phyloP scores from a whole-genome alignment of 2,888 invertebrate genomes.

The Sesia apiformis region DNA sequence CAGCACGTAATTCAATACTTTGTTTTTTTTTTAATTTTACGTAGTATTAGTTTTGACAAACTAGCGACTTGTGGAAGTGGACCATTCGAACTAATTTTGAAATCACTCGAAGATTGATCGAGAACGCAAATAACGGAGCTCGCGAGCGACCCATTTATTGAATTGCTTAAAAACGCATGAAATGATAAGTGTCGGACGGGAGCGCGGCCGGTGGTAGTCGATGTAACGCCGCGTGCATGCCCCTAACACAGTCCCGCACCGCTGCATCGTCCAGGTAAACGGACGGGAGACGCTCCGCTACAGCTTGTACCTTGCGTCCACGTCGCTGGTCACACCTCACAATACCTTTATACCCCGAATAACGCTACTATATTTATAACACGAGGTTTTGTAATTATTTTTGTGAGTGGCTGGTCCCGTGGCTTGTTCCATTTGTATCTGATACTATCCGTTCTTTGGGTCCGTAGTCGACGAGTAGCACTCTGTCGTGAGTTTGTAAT shows the following conservation, averaged over 20 bases:
- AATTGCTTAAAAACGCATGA: not conserved
- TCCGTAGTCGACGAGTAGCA: constrained; percentile 7
- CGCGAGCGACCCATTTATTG: too few species aligned
- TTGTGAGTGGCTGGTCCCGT: constrained; percentile 1
- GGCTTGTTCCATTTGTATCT: constrained; percentile 12
- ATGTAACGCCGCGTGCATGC: constrained; percentile 13
- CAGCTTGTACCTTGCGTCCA: constrained; percentile 13
- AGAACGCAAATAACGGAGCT: too few species aligned
- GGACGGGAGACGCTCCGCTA: constrained; percentile 7
- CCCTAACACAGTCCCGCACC: constrained; percentile 11
- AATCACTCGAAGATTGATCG: too few species aligned
- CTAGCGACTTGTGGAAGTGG: too few species aligned
- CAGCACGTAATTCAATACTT: too few species aligned
- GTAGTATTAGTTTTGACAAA: too few species aligned
- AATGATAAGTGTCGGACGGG: not conserved
- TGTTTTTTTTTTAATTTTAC: too few species aligned
- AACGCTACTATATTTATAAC: not conserved
- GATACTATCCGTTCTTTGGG: constrained; percentile 9
- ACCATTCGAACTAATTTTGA: too few species aligned
- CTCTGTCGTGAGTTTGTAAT: not conserved
- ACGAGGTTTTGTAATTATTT: not conserved
- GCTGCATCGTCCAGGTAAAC: constrained; percentile 11
- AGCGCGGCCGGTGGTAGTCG: not conserved
- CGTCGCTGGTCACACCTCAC: constrained; percentile 8
- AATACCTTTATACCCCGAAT: not conserved